Evolutionary conservation across 2,888 invertebrate genomes (phyloP).

Genomic region (Lycophotia porphyrea): DNA sequence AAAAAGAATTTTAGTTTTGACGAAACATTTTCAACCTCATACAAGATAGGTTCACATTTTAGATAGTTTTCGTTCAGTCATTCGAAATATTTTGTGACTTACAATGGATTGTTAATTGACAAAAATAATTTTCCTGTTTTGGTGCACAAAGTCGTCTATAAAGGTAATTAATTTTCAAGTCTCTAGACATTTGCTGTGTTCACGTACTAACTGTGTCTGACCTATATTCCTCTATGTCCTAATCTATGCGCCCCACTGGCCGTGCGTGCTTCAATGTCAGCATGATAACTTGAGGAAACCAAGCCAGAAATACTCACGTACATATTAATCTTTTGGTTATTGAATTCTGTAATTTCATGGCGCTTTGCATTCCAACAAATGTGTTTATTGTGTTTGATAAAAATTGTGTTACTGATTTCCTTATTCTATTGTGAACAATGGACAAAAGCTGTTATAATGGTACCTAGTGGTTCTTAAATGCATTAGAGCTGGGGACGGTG

Average conservation of each 20-base stretch:
- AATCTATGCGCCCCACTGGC: conserved; percentile 80
- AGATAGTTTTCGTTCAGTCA: neutral
- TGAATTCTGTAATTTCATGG: conserved; percentile 50
- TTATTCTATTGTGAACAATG: conserved; percentile 30
- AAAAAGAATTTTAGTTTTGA: conserved; percentile 11
- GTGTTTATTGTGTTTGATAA: conserved; percentile 49
- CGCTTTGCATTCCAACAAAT: conserved; percentile 29
- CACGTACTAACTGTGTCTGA: conserved; percentile 73
- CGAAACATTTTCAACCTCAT: neutral
- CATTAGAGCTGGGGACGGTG: neutral
- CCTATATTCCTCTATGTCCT: conserved; percentile 74
- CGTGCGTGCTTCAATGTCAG: conserved; percentile 66
- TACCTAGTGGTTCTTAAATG: neutral
- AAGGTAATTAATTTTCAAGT: conserved; percentile 6
- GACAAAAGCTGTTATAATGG: neutral
- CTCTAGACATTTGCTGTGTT: conserved; percentile 36
- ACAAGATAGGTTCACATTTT: neutral
- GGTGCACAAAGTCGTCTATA: neutral
- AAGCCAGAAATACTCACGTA: conserved; percentile 51
- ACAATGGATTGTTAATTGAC: neutral
- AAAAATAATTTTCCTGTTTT: conserved; percentile 11
- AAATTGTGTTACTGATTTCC: conserved; percentile 36
- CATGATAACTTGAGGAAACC: conserved; percentile 64
- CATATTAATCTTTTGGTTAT: conserved; percentile 52
- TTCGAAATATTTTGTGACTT: neutral